Evolutionary conservation across 2,797 vertebrate species (phyloP).

Genomic region (Urocyon cinereoargenteus): DNA sequence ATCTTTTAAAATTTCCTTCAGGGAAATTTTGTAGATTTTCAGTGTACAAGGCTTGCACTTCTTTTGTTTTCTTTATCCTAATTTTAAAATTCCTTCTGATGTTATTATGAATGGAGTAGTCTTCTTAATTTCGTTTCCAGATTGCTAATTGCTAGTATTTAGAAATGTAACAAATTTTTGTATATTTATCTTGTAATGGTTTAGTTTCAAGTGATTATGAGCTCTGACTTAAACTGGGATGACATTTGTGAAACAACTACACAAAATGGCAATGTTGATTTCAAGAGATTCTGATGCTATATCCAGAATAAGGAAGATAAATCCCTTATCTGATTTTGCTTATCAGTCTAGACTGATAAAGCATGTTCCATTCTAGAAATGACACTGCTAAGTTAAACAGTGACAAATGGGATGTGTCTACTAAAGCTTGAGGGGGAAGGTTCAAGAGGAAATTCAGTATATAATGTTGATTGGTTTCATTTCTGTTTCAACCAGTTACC

Average conservation of each 20-base stretch:
- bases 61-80: not conserved
- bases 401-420: not conserved
- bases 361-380: not conserved
- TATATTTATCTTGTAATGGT: not conserved
- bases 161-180: not conserved
- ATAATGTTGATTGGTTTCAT: not conserved
- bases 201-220: not conserved
- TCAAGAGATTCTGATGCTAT: not conserved
- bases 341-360: not conserved
- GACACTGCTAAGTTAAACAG: not conserved
- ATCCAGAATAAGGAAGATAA: not conserved
- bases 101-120: not conserved
- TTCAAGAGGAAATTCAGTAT: not conserved
- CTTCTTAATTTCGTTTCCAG: not conserved
- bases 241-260: not conserved
- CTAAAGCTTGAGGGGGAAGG: not conserved
- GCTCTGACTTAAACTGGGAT: not conserved
- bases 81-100: not conserved
- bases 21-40: not conserved
- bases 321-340: not conserved
- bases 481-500: not conserved
- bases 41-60: not conserved
- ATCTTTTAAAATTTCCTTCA: not conserved
- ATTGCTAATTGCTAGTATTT: not conserved
- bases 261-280: not conserved